These are phyloP conservation scores for Apamea monoglypha DNA, from an alignment of 2,888 invertebrate species.

Conservation along the genomic window DNA sequence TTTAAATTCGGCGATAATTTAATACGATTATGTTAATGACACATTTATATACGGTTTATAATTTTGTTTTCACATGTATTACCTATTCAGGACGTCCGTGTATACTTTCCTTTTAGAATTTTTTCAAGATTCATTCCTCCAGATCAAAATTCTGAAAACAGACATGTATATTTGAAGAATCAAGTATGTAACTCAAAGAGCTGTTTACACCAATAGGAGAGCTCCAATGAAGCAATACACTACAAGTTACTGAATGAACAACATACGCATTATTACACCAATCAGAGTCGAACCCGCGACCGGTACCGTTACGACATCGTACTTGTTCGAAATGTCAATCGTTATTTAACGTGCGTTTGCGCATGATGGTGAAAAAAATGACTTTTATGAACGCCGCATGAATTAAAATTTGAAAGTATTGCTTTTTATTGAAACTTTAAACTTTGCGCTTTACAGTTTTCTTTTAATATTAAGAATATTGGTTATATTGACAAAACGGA, in stretches of 20 bases:
- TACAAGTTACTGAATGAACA: slow-evolving; percentile 55
- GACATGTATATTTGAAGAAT: background rate
- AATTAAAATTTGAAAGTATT: slow-evolving; percentile 52
- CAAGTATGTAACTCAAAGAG: background rate
- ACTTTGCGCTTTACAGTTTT: slow-evolving; percentile 15
- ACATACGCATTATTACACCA: slow-evolving; percentile 61
- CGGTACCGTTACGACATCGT: slow-evolving; percentile 68
- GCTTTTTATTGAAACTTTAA: slow-evolving; percentile 44
- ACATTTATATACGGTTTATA: slow-evolving; percentile 11
- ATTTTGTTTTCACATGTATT: background rate
- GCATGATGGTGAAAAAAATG: slow-evolving; percentile 56
- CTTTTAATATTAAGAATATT: background rate
- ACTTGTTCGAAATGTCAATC: slow-evolving; percentile 81
- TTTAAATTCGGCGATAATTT: slow-evolving; percentile 58
- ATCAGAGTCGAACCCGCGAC: slow-evolving; percentile 63
- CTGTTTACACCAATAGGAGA: slow-evolving; percentile 10
- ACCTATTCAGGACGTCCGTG: background rate
- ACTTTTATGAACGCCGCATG: slow-evolving; percentile 52
- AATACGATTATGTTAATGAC: slow-evolving; percentile 43
- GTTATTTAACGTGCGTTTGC: slow-evolving; percentile 76
- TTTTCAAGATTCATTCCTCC: too few species aligned
- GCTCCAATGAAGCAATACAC: slow-evolving; percentile 37
- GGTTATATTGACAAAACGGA: background rate
- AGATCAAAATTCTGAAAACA: background rate
- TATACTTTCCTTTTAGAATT: background rate